A percentile compares a stretch with the other conserved stretches of the same genome.
phyloP scores from a whole-genome alignment of 2,888 invertebrate genomes.

The Gnatocerus cornutus region DNA sequence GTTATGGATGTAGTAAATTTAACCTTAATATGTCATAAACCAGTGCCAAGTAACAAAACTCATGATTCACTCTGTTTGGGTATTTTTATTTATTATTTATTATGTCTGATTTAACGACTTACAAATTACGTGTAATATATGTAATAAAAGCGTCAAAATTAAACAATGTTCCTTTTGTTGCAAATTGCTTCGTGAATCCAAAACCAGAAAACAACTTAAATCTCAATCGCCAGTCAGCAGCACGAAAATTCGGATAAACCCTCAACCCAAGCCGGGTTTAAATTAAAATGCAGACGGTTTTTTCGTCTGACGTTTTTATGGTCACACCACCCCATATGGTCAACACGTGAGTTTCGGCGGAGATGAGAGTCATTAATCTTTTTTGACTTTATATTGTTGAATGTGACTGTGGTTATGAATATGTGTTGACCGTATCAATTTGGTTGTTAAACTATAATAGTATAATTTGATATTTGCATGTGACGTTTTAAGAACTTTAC shows the following conservation, averaged over 20 bases:
- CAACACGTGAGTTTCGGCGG: constrained; percentile 27
- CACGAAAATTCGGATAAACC: too few relatives aligned
- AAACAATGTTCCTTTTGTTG: too few relatives aligned
- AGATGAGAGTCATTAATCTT: constrained; percentile 23
- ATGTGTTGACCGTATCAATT: constrained; percentile 23
- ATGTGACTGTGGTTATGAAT: constrained; percentile 6
- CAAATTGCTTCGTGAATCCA: too few relatives aligned
- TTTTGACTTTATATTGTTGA: constrained; percentile 25
- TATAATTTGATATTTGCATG: constrained; percentile 28
- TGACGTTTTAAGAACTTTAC: constrained; percentile 15
- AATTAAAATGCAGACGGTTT: constrained; percentile 41
- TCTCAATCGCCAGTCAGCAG: too few relatives aligned
- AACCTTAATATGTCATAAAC: constrained; percentile 17
- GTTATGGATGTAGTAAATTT: constrained; percentile 10
- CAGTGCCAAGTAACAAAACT: constrained; percentile 6
- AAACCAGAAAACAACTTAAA: too few relatives aligned
- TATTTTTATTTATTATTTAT: constrained; percentile 8
- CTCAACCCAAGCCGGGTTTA: constrained; percentile 24
- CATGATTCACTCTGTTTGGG: constrained; percentile 5
- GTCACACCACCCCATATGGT: constrained; percentile 13
- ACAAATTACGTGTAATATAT: too few relatives aligned
- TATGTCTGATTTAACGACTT: not conserved
- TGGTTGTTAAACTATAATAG: constrained; percentile 18
- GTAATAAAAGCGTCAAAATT: too few relatives aligned
- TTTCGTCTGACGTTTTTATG: constrained; percentile 14